Percentiles rank a stretch among this genome's conserved stretches.
Conservation (phyloP, 2,797 vertebrate genomes). For the Picus viridis region DNA sequence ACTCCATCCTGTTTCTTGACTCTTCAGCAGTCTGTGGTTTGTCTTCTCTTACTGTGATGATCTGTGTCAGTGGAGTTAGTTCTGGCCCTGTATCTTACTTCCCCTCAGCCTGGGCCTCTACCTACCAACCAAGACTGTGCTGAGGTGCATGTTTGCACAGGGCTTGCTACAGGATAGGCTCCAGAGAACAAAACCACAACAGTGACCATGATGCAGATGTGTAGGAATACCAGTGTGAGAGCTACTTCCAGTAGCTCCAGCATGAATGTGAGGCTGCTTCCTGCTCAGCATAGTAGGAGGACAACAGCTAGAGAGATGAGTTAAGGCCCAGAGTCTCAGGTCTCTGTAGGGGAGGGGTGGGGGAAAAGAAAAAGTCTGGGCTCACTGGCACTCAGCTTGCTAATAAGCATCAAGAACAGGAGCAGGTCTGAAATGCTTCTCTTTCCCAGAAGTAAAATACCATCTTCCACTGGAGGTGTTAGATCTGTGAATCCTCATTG, state of each 20-base stretch:
- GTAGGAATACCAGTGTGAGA: not conserved
- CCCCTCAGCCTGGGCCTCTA: not conserved
- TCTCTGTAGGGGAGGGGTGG: not conserved
- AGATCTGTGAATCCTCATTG: not conserved
- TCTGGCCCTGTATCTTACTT: not conserved
- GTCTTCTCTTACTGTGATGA: not conserved
- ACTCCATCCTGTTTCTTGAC: not conserved
- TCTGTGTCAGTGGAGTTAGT: not conserved
- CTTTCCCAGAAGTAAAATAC: not conserved
- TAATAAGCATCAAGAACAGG: not conserved
- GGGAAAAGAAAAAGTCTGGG: not conserved
- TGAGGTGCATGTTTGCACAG: not conserved
- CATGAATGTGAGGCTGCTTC: not conserved
- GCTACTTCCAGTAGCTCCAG: not conserved
- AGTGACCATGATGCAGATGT: not conserved
- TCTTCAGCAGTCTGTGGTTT: not conserved
- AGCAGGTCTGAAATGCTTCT: not conserved
- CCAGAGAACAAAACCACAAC: not conserved
- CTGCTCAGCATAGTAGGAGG: fast-evolving
- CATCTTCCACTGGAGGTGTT: not conserved
- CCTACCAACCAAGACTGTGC: not conserved
- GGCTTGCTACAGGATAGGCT: not conserved
- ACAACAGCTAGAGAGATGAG: not conserved
- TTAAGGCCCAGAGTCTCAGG: too few species aligned
- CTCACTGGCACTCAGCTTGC: not conserved